These are phyloP conservation scores for Dendrolimus houi DNA, from an alignment of 2,888 invertebrate species.

Conservation along the genomic window DNA sequence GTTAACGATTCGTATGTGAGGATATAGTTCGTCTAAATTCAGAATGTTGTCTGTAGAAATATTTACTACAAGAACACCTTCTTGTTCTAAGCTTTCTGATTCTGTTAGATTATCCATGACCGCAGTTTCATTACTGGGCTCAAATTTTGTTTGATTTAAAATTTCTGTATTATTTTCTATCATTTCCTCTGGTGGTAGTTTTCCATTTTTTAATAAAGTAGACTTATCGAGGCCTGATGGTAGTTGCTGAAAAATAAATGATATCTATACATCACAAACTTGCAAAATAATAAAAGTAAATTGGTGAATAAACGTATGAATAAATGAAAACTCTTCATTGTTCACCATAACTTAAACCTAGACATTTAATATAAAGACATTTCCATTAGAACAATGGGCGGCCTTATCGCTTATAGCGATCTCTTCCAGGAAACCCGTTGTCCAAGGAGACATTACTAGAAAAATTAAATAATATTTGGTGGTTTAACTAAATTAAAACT, in stretches of 20 bases:
- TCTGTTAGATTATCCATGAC: conserved; percentile 59
- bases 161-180: conserved; percentile 33
- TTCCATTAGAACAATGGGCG: too few relatives aligned
- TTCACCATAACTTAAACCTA: too few relatives aligned
- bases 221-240: conserved; percentile 63
- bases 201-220: conserved; percentile 58
- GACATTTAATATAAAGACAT: too few relatives aligned
- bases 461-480: too few relatives aligned
- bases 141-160: conserved; percentile 35
- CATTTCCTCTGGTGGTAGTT: conserved; percentile 51
- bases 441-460: too few relatives aligned
- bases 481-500: too few relatives aligned
- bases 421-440: too few relatives aligned
- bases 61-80: conserved; percentile 66
- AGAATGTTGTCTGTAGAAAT: conserved; percentile 63
- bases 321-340: too few relatives aligned
- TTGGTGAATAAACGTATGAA: too few relatives aligned
- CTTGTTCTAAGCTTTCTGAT: conserved; percentile 68
- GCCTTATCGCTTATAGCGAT: too few relatives aligned
- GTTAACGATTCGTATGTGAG: conserved; percentile 54
- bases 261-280: too few relatives aligned
- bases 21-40: conserved; percentile 62
- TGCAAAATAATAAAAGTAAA: too few relatives aligned
- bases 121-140: conserved; percentile 39
- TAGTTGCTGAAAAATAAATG: conserved; percentile 36